Conservation (phyloP, 2,888 invertebrate genomes). For the Resseliella maxima region DNA sequence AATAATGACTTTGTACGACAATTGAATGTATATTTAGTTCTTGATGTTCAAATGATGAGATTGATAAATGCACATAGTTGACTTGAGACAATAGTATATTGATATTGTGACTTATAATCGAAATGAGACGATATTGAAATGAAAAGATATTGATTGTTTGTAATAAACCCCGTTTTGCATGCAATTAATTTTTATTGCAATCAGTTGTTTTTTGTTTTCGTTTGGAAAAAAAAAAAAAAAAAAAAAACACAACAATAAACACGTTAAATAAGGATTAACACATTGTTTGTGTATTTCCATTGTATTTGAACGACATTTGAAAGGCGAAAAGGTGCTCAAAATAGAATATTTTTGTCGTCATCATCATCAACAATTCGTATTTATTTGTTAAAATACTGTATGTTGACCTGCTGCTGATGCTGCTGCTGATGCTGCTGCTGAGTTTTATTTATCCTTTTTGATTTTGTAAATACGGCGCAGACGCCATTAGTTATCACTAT, state of each 20-base stretch:
- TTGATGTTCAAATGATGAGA: not conserved
- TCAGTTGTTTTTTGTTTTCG: no score
- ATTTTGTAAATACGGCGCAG: not conserved
- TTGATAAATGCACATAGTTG: not conserved
- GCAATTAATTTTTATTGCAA: not conserved
- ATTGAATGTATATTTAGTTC: not conserved
- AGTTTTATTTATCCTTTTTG: conserved; percentile 31
- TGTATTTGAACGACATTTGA: not conserved
- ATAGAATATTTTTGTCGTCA: not conserved
- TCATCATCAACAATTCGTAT: not conserved
- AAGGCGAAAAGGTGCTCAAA: not conserved
- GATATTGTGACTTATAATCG: no score
- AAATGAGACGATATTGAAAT: no score
- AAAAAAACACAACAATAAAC: conserved; percentile 3
- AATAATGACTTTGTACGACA: not conserved
- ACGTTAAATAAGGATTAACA: not conserved
- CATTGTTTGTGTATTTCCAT: not conserved
- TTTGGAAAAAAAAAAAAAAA: not conserved
- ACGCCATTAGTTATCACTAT: not conserved
- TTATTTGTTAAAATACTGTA: conserved; percentile 20
- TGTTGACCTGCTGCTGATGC: not conserved
- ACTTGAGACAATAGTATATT: no score
- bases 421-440: no score
- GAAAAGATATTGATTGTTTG: no score
- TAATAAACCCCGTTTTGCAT: not conserved